Conservation (phyloP, 2,888 invertebrate species). For the Rhodophaea formosa region DNA sequence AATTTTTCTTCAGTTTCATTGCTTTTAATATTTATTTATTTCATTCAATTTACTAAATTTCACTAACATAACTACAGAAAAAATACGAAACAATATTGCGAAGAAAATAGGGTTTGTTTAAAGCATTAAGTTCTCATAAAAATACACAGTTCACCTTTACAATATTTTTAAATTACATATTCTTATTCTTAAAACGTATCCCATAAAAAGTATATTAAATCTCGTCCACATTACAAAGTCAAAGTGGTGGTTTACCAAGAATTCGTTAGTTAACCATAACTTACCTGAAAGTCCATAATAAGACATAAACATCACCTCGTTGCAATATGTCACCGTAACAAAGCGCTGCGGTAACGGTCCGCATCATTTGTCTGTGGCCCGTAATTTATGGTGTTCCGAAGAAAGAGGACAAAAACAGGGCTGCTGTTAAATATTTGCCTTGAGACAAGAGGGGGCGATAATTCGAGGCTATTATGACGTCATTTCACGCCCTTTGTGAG, state of each 20-base stretch:
- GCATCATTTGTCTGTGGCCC: slow-evolving; percentile 74
- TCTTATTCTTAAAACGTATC: no score
- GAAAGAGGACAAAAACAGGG: slow-evolving; percentile 74
- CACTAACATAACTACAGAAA: no score
- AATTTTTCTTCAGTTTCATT: no score
- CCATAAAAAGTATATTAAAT: background rate
- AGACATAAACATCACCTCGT: slow-evolving; percentile 76
- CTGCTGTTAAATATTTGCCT: slow-evolving; percentile 79
- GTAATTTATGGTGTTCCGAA: slow-evolving; percentile 78
- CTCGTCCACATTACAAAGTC: slow-evolving; percentile 25
- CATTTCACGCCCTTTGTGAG: slow-evolving; percentile 80
- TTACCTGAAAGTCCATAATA: slow-evolving; percentile 66
- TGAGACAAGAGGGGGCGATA: slow-evolving; percentile 81
- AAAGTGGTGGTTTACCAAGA: slow-evolving; percentile 44
- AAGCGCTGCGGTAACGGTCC: slow-evolving; percentile 76
- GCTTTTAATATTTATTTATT: no score
- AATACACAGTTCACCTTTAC: no score
- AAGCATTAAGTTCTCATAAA: no score
- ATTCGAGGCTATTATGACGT: slow-evolving; percentile 81
- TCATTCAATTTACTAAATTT: no score
- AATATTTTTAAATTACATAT: no score
- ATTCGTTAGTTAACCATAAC: slow-evolving; percentile 50
- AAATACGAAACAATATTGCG: no score
- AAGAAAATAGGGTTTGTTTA: no score
- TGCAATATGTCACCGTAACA: slow-evolving; percentile 75